A percentile compares a stretch with the other conserved stretches of the same genome.
Evolutionary conservation across 1,140 invertebrate genomes (phyloP).

Genomic region (Brachystomella parvula): DNA sequence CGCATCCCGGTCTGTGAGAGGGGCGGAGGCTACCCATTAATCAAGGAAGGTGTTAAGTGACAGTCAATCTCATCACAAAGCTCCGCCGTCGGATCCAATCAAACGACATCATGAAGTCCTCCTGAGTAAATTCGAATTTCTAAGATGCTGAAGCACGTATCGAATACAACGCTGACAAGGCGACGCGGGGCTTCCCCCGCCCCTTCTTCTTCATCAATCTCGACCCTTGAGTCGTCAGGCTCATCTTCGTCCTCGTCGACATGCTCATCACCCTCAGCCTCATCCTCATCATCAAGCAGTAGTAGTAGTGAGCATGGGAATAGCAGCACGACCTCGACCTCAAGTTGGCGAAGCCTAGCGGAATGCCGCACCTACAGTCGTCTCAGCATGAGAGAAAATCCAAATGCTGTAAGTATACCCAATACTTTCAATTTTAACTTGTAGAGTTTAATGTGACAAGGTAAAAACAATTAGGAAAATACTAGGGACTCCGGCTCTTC

Average conservation of each 20-base stretch:
- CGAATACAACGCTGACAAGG: background rate
- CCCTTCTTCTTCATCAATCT: background rate
- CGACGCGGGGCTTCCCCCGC: background rate
- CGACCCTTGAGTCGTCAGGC: background rate
- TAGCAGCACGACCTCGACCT: background rate
- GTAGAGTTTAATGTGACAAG: background rate
- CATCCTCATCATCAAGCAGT: background rate
- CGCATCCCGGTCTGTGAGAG: no score
- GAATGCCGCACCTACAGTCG: conserved; percentile 24
- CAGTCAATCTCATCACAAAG: no score
- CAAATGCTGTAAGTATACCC: conserved; percentile 21
- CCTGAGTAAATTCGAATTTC: background rate
- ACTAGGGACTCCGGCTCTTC: no score
- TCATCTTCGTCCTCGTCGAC: conserved; percentile 1
- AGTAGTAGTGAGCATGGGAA: background rate
- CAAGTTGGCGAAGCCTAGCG: conserved; percentile 15
- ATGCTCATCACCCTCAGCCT: conserved; percentile 3
- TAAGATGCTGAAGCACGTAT: conserved; percentile 2
- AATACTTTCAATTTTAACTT: background rate
- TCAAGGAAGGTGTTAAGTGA: background rate
- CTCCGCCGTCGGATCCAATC: background rate
- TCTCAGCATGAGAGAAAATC: conserved; percentile 21
- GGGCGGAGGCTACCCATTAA: background rate
- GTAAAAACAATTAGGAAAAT: conserved; percentile 8
- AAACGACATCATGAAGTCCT: background rate